Evolutionary conservation across 2,797 vertebrate genomes (phyloP).

Genomic region (Malurus leucopterus): DNA sequence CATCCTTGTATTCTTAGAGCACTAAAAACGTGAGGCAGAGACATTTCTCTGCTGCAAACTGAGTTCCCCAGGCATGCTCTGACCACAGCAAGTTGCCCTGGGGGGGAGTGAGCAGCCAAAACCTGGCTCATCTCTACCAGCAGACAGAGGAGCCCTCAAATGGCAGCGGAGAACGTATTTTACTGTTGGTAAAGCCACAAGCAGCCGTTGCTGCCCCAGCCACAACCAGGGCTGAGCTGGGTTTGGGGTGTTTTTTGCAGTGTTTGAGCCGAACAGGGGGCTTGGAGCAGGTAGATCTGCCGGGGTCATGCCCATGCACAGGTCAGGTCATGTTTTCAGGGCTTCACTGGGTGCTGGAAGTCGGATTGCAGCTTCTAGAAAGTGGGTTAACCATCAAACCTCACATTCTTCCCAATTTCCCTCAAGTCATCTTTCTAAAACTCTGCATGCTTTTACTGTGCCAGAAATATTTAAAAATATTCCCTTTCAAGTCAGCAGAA

Average conservation of each 20-base stretch:
- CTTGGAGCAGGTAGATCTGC: background rate
- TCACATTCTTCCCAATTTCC: background rate
- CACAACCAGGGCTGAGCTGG: background rate
- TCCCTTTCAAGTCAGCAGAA: slow-evolving; percentile 13
- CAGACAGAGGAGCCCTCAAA: background rate
- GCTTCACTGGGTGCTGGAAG: background rate
- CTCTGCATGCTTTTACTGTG: background rate
- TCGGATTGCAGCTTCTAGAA: background rate
- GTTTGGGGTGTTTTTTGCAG: background rate
- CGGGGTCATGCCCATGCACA: background rate
- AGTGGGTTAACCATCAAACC: background rate
- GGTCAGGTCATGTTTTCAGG: background rate
- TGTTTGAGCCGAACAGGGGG: background rate
- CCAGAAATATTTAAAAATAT: slow-evolving; percentile 12
- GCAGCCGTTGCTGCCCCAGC: background rate
- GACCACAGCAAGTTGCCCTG: background rate
- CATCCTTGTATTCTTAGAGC: background rate
- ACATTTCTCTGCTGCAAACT: background rate
- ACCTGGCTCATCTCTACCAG: background rate
- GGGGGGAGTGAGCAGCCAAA: background rate
- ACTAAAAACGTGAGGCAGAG: background rate
- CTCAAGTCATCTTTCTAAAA: background rate
- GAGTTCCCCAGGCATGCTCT: background rate
- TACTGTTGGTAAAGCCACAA: background rate
- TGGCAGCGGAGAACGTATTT: background rate